Percentiles rank a stretch among this genome's conserved stretches.
These are phyloP conservation scores for Pogona vitticeps DNA, from an alignment of 2,113 vertebrate species.

Conservation along the genomic window DNA sequence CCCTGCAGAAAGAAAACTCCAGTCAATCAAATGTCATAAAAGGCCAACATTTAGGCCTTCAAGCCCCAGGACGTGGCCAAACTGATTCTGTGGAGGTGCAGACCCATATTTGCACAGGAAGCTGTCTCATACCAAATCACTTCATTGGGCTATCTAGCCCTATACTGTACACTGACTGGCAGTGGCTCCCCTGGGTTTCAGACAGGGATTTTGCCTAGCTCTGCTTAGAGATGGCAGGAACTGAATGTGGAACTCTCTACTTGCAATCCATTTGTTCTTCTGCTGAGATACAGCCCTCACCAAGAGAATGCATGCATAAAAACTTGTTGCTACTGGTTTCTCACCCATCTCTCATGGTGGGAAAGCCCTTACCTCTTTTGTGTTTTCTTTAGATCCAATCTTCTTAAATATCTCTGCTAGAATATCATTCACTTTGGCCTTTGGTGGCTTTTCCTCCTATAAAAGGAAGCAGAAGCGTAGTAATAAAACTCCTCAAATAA, in stretches of 20 bases:
- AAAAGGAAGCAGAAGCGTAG: slow-evolving; percentile 17
- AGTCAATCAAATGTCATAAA: slow-evolving; percentile 29
- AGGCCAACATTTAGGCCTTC: not conserved
- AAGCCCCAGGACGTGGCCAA: not conserved
- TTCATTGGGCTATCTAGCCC: not conserved
- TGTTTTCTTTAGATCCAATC: slow-evolving; percentile 99
- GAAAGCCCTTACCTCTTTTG: slow-evolving; percentile 85
- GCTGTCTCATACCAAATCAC: not conserved
- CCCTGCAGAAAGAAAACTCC: slow-evolving; percentile 76
- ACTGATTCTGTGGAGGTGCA: not conserved
- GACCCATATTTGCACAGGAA: not conserved
- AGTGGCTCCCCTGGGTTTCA: not conserved
- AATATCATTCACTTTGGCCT: slow-evolving; percentile 95
- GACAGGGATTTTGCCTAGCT: not conserved
- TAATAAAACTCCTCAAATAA: not conserved
- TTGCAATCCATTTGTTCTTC: not conserved
- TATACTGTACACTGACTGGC: not conserved
- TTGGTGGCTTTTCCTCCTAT: slow-evolving; percentile 94
- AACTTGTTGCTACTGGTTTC: not conserved
- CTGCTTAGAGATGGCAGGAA: not conserved
- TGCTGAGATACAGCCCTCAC: not conserved
- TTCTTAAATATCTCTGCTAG: slow-evolving; percentile 99
- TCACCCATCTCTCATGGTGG: not conserved
- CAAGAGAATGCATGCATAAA: not conserved
- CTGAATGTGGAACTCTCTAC: not conserved